phyloP scores from a whole-genome alignment of 1,140 invertebrate genomes.

The Sminthurinus signatus region DNA sequence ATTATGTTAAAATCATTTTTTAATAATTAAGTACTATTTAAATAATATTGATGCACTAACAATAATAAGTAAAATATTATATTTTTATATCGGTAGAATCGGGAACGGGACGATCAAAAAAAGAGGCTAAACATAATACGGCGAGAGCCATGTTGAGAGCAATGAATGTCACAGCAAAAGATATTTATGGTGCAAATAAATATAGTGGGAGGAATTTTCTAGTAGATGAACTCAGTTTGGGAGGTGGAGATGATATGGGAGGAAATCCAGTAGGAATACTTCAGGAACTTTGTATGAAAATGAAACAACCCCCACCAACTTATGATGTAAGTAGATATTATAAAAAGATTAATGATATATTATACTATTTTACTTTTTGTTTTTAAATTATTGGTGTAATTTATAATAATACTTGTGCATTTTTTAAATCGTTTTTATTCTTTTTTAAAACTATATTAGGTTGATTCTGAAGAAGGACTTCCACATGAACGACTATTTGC shows the following conservation, averaged over 20 bases:
- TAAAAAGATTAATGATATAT: background rate
- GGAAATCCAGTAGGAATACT: constrained; percentile 83
- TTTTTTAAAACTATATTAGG: constrained; percentile 29
- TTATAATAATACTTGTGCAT: too few species aligned
- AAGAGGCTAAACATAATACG: constrained; percentile 92
- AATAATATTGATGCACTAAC: too few species aligned
- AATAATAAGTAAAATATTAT: too few species aligned
- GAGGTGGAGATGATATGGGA: constrained; percentile 25
- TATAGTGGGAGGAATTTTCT: background rate
- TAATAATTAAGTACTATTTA: too few species aligned
- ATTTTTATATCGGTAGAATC: constrained; percentile 54
- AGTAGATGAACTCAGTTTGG: constrained; percentile 11
- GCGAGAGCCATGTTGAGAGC: constrained; percentile 80
- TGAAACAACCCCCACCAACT: constrained; percentile 84
- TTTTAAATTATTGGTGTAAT: background rate
- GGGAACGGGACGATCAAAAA: constrained; percentile 88
- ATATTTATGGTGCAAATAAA: constrained; percentile 14
- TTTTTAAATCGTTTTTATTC: too few species aligned
- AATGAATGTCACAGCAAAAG: constrained; percentile 42
- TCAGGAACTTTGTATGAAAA: constrained; percentile 93
- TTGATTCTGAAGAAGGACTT: constrained; percentile 69
- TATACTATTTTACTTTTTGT: background rate
- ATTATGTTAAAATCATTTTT: too few species aligned
- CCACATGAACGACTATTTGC: constrained; percentile 90
- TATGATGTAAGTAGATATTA: constrained; percentile 64